Evolutionary conservation across 2,113 vertebrate species (phyloP).

Genomic region (Microtus ochrogaster): DNA sequence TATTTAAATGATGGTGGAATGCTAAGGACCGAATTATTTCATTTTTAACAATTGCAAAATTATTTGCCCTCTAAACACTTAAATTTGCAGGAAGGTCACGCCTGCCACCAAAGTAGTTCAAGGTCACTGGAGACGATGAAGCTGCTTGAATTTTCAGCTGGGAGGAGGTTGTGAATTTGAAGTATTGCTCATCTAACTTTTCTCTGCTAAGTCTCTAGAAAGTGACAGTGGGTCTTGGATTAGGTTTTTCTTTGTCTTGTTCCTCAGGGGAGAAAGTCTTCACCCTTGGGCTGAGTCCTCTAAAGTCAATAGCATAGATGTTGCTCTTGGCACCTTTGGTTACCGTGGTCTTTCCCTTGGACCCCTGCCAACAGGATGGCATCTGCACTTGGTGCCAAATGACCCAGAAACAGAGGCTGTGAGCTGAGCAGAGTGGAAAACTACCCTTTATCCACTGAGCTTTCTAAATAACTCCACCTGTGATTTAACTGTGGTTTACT

Average conservation of each 20-base stretch:
- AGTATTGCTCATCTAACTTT: background rate
- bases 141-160: fast-evolving
- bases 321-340: constrained; percentile 43
- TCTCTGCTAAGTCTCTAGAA: background rate
- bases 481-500: fast-evolving
- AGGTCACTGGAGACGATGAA: background rate
- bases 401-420: constrained; percentile 1
- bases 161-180: background rate
- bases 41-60: background rate
- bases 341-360: background rate
- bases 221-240: background rate
- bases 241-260: fast-evolving
- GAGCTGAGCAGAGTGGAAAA: background rate
- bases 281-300: background rate
- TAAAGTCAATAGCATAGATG: background rate
- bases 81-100: background rate
- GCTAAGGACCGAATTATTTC: background rate
- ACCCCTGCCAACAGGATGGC: constrained; percentile 44
- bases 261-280: background rate
- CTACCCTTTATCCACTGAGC: background rate
- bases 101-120: background rate
- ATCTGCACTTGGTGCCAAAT: constrained; percentile 15
- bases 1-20: background rate
- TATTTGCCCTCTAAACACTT: background rate
- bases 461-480: too few species aligned